Evolutionary conservation across 2,888 invertebrate genomes (phyloP).

Genomic region (Griposia aprilina): DNA sequence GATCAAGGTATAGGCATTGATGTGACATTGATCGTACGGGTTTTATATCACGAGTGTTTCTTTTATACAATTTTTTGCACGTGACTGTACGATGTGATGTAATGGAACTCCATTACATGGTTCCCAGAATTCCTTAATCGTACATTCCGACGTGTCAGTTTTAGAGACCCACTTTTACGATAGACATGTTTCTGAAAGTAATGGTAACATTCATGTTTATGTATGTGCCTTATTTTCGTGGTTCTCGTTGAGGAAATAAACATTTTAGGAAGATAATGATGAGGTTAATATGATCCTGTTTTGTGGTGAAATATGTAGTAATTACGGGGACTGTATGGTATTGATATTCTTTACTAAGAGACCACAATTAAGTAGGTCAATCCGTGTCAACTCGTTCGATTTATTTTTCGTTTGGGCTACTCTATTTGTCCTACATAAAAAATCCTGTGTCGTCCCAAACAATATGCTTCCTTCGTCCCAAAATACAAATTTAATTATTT

Average conservation of each 20-base stretch:
- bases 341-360: background rate
- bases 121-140: conserved; percentile 32
- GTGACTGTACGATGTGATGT: conserved; percentile 24
- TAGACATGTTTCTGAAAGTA: conserved; percentile 31
- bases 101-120: conserved; percentile 35
- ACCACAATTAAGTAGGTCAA: background rate
- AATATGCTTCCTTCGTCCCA: no score
- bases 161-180: conserved; percentile 39
- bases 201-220: conserved; percentile 32
- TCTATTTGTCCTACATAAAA: no score
- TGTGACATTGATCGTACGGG: background rate
- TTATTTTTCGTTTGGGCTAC: no score
- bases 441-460: no score
- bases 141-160: conserved; percentile 44
- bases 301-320: background rate
- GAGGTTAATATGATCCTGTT: background rate
- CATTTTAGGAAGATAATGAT: conserved; percentile 2
- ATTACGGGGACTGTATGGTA: background rate
- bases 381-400: background rate
- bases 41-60: background rate
- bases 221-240: conserved; percentile 29
- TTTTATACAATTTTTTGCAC: background rate
- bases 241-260: conserved; percentile 13
- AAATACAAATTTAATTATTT: no score
- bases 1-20: background rate